Percentiles rank a stretch among this genome's conserved stretches.
phyloP scores from a whole-genome alignment of 1,140 invertebrate species.

The Drosophila murphyi region DNA sequence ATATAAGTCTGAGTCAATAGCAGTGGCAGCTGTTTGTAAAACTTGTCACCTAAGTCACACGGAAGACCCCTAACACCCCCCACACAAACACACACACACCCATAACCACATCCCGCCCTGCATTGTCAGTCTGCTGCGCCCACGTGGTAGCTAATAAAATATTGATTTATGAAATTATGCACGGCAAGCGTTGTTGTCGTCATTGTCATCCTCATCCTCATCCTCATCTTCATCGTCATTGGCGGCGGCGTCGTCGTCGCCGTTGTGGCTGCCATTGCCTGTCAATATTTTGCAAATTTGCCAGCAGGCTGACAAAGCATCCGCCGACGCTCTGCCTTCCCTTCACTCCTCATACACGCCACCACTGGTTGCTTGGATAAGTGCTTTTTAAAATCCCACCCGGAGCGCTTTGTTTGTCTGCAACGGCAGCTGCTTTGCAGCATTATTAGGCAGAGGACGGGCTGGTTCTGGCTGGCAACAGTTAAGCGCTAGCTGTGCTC shows the following conservation, averaged over 20 bases:
- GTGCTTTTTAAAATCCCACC: slow-evolving; percentile 80
- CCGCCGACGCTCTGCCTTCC: not conserved
- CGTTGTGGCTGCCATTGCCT: slow-evolving; percentile 39
- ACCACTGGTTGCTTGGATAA: slow-evolving; percentile 62
- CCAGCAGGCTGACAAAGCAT: slow-evolving; percentile 42
- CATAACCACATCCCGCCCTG: too few relatives aligned
- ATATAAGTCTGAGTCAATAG: not conserved
- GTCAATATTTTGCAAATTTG: slow-evolving; percentile 79
- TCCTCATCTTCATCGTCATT: not conserved
- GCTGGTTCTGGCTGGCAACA: slow-evolving; percentile 12
- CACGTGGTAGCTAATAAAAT: slow-evolving; percentile 69
- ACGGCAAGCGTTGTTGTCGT: slow-evolving; percentile 30
- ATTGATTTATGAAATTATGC: slow-evolving; percentile 78
- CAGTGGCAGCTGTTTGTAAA: slow-evolving; percentile 31
- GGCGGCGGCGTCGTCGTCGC: not conserved
- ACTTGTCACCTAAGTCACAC: slow-evolving; percentile 31
- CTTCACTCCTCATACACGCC: not conserved
- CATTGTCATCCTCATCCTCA: not conserved
- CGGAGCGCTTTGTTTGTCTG: slow-evolving; percentile 73
- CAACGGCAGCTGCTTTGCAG: slow-evolving; percentile 61
- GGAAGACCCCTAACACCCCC: slow-evolving; percentile 3
- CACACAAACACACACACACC: not conserved
- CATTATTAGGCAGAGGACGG: slow-evolving; percentile 28
- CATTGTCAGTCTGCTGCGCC: slow-evolving; percentile 16
- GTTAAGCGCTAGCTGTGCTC: slow-evolving; percentile 17